phyloP scores from a whole-genome alignment of 2,113 vertebrate species.

The Mus spicilegus region DNA sequence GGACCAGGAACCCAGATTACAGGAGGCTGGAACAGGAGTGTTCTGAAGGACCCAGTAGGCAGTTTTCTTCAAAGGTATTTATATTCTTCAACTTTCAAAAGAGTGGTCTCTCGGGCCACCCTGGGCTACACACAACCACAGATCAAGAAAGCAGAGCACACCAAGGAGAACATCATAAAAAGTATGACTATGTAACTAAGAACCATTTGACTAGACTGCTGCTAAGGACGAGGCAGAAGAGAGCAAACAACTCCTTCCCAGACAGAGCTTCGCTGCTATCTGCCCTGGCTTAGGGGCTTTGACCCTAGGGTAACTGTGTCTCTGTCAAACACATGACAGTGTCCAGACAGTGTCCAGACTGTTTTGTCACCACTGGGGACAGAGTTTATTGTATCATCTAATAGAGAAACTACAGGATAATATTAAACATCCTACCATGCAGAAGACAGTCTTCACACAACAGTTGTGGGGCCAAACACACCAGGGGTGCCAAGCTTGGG shows the following conservation, averaged over 20 bases:
- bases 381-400: background rate
- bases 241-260: background rate
- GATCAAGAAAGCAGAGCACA: background rate
- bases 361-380: background rate
- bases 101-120: background rate
- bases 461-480: background rate
- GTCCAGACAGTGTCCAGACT: background rate
- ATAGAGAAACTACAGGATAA: no score
- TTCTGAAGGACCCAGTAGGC: background rate
- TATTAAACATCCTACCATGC: no score
- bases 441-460: background rate
- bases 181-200: background rate
- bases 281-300: background rate
- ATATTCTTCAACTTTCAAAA: background rate
- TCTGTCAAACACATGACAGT: background rate
- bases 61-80: background rate
- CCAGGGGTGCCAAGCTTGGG: background rate
- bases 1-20: background rate
- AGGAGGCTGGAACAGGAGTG: background rate
- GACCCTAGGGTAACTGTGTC: background rate
- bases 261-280: no score
- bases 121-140: no score
- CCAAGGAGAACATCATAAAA: background rate
- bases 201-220: background rate
- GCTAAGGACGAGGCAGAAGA: background rate